Conservation (phyloP, 1,140 invertebrate genomes). For the Whitmania pigra region DNA sequence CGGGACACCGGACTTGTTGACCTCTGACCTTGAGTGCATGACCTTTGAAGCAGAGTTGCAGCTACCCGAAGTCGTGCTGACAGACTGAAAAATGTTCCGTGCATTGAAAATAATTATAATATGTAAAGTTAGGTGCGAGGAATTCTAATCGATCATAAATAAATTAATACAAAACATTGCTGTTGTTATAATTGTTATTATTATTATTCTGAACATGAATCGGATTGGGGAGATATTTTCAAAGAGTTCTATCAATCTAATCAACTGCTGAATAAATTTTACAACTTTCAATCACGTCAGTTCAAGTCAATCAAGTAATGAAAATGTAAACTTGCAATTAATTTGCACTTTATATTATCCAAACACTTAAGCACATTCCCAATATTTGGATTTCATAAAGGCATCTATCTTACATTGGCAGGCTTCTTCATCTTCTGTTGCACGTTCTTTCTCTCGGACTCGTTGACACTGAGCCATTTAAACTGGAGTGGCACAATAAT, state of each 20-base stretch:
- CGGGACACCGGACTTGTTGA: slow-evolving; percentile 29
- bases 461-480: background rate
- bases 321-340: no score
- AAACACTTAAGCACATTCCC: background rate
- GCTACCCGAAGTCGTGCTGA: no score
- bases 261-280: background rate
- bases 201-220: no score
- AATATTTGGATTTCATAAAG: background rate
- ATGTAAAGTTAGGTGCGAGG: no score
- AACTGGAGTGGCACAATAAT: background rate
- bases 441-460: background rate
- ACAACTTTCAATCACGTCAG: background rate
- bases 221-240: background rate
- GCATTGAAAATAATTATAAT: no score
- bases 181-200: no score
- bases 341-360: no score
- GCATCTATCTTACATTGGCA: background rate
- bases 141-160: no score
- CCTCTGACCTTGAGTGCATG: no score
- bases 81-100: no score
- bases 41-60: no score
- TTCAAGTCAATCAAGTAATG: no score
- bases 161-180: background rate
- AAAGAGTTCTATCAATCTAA: background rate
- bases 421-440: background rate